A percentile compares a stretch with the other conserved stretches of the same genome.
These are phyloP conservation scores for Rhaphigaster nebulosa DNA, from an alignment of 2,888 invertebrate genomes.

Conservation along the genomic window DNA sequence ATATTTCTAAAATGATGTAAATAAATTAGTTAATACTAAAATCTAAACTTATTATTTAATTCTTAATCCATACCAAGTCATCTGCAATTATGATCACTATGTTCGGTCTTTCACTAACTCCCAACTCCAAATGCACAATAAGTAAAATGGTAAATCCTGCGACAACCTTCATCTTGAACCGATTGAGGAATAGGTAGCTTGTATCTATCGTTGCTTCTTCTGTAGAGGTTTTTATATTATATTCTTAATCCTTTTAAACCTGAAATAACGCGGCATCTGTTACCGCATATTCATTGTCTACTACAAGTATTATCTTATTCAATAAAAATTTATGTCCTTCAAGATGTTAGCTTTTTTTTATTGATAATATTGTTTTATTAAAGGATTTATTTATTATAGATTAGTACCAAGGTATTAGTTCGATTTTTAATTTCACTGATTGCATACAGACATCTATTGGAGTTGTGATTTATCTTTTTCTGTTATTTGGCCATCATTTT, in stretches of 20 bases:
- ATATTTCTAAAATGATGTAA: not conserved
- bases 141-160: not conserved
- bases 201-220: not conserved
- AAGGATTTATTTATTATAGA: too few relatives aligned
- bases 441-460: too few relatives aligned
- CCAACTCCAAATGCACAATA: not conserved
- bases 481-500: too few relatives aligned
- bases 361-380: too few relatives aligned
- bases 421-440: too few relatives aligned
- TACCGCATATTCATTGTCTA: not conserved
- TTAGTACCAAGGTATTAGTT: too few relatives aligned
- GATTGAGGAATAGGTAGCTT: not conserved
- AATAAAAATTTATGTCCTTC: not conserved
- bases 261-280: not conserved
- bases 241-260: not conserved
- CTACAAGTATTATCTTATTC: not conserved
- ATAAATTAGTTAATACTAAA: not conserved
- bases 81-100: constrained; percentile 69
- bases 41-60: not conserved
- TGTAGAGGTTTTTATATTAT: not conserved
- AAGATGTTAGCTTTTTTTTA: not conserved
- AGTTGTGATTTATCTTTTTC: too few relatives aligned
- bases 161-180: not conserved
- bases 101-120: constrained; percentile 66
- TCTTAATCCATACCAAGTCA: constrained; percentile 67